Percentiles rank a stretch among this genome's conserved stretches.
These are phyloP conservation scores for Coregonus sp. DNA, from an alignment of 2,797 vertebrate species.

Conservation along the genomic window DNA sequence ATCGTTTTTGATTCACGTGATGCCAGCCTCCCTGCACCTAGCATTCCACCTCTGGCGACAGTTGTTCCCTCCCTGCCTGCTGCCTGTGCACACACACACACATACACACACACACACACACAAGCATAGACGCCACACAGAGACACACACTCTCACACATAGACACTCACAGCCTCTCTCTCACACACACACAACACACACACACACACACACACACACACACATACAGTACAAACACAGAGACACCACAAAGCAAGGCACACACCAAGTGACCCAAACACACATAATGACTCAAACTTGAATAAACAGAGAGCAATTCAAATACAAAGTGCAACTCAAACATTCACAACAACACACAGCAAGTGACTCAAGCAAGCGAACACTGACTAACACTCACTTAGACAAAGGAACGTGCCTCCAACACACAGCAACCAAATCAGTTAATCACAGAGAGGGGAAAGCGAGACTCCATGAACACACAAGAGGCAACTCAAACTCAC, in stretches of 20 bases:
- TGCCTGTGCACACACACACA: conserved; percentile 28
- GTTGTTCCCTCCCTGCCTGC: conserved; percentile 45
- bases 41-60: conserved; percentile 43
- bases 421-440: background rate
- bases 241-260: background rate
- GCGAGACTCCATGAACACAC: background rate
- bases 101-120: conserved; percentile 4
- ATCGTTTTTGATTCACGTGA: background rate
- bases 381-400: background rate
- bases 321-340: background rate
- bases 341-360: conserved; percentile 5
- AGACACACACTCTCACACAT: background rate
- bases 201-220: background rate
- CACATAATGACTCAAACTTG: background rate
- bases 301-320: background rate
- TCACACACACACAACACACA: background rate
- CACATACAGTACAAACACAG: background rate
- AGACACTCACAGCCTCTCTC: background rate
- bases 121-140: background rate
- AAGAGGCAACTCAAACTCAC: background rate
- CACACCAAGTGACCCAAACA: background rate
- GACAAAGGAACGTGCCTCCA: background rate
- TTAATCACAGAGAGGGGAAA: background rate
- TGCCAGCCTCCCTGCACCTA: conserved; percentile 28
- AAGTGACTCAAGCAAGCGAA: background rate